These are phyloP conservation scores for Dryoscopus gambensis DNA, from an alignment of 2,113 vertebrate species.

Conservation along the genomic window DNA sequence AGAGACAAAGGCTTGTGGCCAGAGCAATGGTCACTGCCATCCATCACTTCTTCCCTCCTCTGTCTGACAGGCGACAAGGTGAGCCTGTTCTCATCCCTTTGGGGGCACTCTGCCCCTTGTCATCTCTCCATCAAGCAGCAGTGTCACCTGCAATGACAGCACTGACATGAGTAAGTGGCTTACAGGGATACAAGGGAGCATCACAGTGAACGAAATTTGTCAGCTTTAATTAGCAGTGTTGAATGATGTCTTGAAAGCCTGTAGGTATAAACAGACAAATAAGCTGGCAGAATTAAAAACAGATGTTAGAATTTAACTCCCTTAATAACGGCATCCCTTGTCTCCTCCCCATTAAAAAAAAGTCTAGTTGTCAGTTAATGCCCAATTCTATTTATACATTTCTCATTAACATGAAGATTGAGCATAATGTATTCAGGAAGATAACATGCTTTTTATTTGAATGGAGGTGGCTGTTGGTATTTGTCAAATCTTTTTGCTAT, in stretches of 20 bases:
- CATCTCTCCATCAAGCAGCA: slow-evolving; percentile 9
- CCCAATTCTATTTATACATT: slow-evolving; percentile 36
- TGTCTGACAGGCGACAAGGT: neutral
- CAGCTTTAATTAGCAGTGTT: slow-evolving; percentile 55
- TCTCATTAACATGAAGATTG: slow-evolving; percentile 41
- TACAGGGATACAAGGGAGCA: slow-evolving; percentile 18
- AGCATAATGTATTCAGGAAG: slow-evolving; percentile 17
- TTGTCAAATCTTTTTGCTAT: neutral
- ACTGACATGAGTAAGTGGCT: slow-evolving; percentile 32
- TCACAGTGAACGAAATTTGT: slow-evolving; percentile 36
- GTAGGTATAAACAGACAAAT: slow-evolving; percentile 54
- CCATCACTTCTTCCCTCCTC: neutral
- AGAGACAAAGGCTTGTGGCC: neutral
- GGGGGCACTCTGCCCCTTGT: neutral
- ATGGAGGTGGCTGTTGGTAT: neutral
- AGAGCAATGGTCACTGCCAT: neutral
- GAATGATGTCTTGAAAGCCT: slow-evolving; percentile 53
- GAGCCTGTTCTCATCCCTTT: neutral
- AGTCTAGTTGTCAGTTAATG: slow-evolving; percentile 10
- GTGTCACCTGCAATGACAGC: slow-evolving; percentile 35
- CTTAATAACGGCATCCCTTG: slow-evolving; percentile 8
- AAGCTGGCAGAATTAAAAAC: slow-evolving; percentile 54
- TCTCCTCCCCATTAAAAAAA: neutral
- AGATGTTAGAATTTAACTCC: slow-evolving; percentile 56
- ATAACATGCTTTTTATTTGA: neutral